These are phyloP conservation scores for Drosophila melanosoma DNA, from an alignment of 2,888 invertebrate species.

Conservation along the genomic window DNA sequence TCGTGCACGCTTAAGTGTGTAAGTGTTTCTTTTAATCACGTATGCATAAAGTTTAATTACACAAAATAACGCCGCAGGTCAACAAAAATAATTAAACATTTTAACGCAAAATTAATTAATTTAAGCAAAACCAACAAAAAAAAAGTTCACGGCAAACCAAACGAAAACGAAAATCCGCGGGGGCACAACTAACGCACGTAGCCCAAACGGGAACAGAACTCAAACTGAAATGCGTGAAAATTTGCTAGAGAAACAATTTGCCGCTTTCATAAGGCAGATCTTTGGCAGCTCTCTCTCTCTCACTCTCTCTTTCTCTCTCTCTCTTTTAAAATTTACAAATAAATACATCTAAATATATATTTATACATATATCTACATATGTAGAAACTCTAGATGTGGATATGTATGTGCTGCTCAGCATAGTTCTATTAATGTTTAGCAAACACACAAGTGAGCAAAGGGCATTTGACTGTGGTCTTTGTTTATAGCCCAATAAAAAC, in stretches of 20 bases:
- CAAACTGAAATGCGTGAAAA: constrained; percentile 74
- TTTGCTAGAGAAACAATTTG: constrained; percentile 65
- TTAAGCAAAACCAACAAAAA: constrained; percentile 5
- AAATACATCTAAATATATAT: background rate
- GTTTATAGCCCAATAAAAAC: constrained; percentile 51
- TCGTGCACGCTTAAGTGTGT: constrained; percentile 1
- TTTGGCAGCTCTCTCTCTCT: constrained; percentile 6
- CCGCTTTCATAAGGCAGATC: constrained; percentile 23
- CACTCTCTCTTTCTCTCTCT: constrained; percentile 13
- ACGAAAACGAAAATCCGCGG: constrained; percentile 25
- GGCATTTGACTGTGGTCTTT: constrained; percentile 48
- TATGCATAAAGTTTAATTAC: constrained; percentile 28
- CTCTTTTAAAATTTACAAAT: constrained; percentile 3
- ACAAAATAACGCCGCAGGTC: constrained; percentile 10
- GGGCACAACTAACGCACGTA: constrained; percentile 45
- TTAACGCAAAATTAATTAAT: constrained; percentile 1
- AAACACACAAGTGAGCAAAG: constrained; percentile 55
- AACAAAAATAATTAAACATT: constrained; percentile 22
- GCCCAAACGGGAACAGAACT: constrained; percentile 69
- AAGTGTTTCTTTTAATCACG: constrained; percentile 34
- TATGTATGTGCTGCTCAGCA: constrained; percentile 45
- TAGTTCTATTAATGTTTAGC: constrained; percentile 74
- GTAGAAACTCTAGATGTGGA: constrained; percentile 45
- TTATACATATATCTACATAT: background rate
- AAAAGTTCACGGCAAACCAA: constrained; percentile 43